Percentiles rank a stretch among this genome's conserved stretches.
phyloP scores from a whole-genome alignment of 2,797 vertebrate genomes.

The Morelia viridis region DNA sequence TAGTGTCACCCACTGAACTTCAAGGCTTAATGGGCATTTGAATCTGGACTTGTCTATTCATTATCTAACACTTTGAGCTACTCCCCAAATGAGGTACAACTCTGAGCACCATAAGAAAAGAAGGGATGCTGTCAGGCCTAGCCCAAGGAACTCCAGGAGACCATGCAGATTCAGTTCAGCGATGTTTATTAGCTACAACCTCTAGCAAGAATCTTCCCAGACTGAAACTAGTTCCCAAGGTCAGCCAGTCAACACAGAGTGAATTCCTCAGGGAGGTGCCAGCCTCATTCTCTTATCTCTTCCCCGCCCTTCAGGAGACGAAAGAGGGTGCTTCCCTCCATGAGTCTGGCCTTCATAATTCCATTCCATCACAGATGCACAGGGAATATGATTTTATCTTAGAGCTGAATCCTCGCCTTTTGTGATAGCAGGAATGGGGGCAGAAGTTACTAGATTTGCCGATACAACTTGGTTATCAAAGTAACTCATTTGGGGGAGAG shows the following conservation, averaged over 20 bases:
- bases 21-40: background rate
- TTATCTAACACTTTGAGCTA: background rate
- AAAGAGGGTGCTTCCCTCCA: no score
- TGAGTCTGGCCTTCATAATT: no score
- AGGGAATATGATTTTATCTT: background rate
- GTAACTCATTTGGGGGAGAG: background rate
- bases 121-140: background rate
- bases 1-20: background rate
- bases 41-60: background rate
- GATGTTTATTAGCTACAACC: no score
- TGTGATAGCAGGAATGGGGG: background rate
- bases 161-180: no score
- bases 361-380: background rate
- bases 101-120: background rate
- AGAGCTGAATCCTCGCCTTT: background rate
- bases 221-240: no score
- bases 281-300: no score
- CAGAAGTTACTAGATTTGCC: background rate
- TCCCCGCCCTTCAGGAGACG: no score
- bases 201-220: no score
- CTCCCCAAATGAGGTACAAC: background rate
- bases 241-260: no score
- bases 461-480: background rate
- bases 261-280: no score
- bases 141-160: no score